Evolutionary conservation across 1,140 invertebrate species (phyloP).

Genomic region (Amyelois transitella): DNA sequence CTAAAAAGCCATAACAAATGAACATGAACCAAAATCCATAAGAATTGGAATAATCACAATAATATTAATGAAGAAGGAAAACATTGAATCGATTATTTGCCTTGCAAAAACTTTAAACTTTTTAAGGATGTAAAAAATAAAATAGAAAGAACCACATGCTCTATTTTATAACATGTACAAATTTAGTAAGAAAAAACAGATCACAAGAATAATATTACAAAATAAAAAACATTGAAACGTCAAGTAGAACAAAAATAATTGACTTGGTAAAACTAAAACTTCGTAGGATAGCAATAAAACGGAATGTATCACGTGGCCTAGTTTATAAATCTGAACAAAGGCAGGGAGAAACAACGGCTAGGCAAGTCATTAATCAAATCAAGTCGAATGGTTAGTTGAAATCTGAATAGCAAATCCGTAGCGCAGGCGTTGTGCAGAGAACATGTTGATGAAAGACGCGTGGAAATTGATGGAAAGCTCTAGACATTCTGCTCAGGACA

Average conservation of each 20-base stretch:
- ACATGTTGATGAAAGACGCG: constrained; percentile 7
- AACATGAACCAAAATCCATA: no score
- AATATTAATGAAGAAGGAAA: no score
- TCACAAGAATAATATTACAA: neutral
- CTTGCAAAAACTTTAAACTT: no score
- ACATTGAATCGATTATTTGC: no score
- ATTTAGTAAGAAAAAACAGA: neutral
- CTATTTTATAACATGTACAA: no score
- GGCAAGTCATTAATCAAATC: constrained; percentile 40
- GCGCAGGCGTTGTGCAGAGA: neutral
- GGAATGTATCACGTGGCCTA: neutral
- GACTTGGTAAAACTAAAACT: neutral
- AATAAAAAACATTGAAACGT: neutral
- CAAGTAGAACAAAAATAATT: neutral
- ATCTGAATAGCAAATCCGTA: constrained; percentile 41
- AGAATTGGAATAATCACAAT: no score
- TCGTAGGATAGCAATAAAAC: neutral
- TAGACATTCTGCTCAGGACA: neutral
- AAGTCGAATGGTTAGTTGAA: constrained; percentile 31
- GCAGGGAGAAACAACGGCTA: neutral
- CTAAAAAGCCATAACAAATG: no score
- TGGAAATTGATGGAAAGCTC: neutral
- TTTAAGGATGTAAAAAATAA: no score
- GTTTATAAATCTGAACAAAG: neutral
- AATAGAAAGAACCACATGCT: no score